Evolutionary conservation across 1,140 invertebrate genomes (phyloP), one percentile per base, ranked within the genome.

Genomic region (Plectrocnemia conspersa): DNA sequence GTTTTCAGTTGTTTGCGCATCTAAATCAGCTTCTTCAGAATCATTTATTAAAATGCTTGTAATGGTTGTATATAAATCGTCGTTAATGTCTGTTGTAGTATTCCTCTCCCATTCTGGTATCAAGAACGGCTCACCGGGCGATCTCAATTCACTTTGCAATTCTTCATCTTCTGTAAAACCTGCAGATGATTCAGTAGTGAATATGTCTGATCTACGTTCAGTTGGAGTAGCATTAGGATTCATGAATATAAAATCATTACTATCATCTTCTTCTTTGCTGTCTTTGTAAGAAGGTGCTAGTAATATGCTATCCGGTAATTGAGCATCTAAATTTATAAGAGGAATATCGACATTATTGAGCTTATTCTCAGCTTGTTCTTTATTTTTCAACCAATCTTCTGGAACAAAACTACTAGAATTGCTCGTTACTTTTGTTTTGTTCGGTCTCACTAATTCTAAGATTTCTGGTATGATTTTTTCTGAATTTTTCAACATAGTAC

Each of bases 71-170:
- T 29, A 7, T 13, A 29, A 29, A 9, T 29, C 27, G 13, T 29
- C 27, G 27, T 5, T 18, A 22, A 9, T 44, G 9, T 44, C 41
- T n/a, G 49, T 42, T 18, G 58, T 60, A 9, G 53, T 35, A 53
- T 61, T 61, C 35, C 59, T 38, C 35, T 63, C 62, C 62, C 62
- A 63, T 58, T 61, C 62, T 10, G 59, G 56, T 45, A 63, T 56
- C 3, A 61, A 25, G 9, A 45, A 41, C 15, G 62, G 56, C 47
- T 63, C 59, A 22, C 56, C 56, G 1, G 56, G 55, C 23, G 59
- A 58, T 41, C 58, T 29, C 13, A 40, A 53, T 40, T 58, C 56
- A 46, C 27, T 22, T 25, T 52, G 42, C 22, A 58, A 22, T 11
- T 53, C 45, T 10, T 41, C n/a, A 24, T 15, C 16, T 22, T 58